Evolutionary conservation across 2,797 vertebrate species (phyloP).

Genomic region (Merluccius polli): DNA sequence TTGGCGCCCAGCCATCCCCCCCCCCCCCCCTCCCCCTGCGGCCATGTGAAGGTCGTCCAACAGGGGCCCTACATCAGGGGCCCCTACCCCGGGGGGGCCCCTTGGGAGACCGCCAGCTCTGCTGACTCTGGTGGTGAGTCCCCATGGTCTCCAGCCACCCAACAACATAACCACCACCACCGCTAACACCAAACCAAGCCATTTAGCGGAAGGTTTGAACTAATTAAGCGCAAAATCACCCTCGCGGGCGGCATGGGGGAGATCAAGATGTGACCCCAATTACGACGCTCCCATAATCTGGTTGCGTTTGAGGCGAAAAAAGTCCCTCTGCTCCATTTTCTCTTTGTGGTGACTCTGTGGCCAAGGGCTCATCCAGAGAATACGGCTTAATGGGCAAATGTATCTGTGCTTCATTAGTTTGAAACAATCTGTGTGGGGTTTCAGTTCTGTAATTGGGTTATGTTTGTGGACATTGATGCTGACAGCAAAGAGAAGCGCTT

Average conservation of each 20-base stretch:
- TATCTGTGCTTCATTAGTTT: slow-evolving; percentile 12
- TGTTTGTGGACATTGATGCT: neutral
- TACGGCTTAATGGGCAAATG: slow-evolving; percentile 6
- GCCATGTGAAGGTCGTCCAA: slow-evolving; percentile 3
- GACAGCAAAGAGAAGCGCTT: neutral
- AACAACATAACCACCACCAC: neutral
- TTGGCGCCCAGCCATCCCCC: slow-evolving; percentile 4
- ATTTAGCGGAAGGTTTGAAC: neutral
- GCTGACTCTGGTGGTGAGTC: neutral
- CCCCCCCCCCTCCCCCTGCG: slow-evolving; percentile 1
- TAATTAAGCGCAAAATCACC: slow-evolving; percentile 1
- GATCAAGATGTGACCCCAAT: slow-evolving; percentile 22
- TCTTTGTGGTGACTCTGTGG: neutral
- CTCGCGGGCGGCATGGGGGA: slow-evolving; percentile 9
- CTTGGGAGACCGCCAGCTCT: neutral
- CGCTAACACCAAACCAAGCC: neutral
- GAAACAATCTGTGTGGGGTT: neutral
- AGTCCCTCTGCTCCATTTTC: neutral
- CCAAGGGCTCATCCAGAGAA: slow-evolving; percentile 15
- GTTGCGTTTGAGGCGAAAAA: neutral
- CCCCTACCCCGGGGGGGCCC: neutral
- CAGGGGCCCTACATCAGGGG: neutral
- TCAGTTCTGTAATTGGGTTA: slow-evolving; percentile 12
- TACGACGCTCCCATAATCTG: slow-evolving; percentile 15
- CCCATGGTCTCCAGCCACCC: neutral